Base-by-base conservation (phyloP, 2,113 vertebrate species). In the Agapornis roseicollis region DNA sequence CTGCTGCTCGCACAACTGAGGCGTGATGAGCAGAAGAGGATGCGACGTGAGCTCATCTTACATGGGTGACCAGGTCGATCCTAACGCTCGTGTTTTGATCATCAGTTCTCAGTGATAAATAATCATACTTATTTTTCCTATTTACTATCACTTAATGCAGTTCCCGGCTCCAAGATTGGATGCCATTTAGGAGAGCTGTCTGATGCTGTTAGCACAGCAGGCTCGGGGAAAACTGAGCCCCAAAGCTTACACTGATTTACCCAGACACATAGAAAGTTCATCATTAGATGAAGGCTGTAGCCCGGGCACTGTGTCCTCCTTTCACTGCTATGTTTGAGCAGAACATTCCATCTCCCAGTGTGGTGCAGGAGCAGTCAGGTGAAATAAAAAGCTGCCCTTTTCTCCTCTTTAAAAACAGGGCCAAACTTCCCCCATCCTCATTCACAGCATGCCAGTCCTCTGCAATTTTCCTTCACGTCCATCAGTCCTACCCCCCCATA, bases 261-360 rank as follows among this genome's bases (percentile, higher is more conserved):
- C 29, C 39, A 90, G 95, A 96, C 95, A 91, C 78, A 79, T 55
- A 68, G 88, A 91, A 85, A 96, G 53, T 91, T 95, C 88, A 76
- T 63, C 68, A 25, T 35, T 42, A 85, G 64, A 83, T 2, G 39
- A 80, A 47, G 46, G 60, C 85, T 78, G 58, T 17, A 35, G 77
- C 58, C 50, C 4, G 3, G 65, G 60, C 72, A 42, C 53, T 17
- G 33, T 47, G 85, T 68, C 68, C 71, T 80, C 76, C 78, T 96
- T 96, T 49, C 1, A 2, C 58, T 64, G 56, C n/a, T 81, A 4
- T 16, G 13, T 72, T 71, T 80, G 74, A 94, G 55, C 68, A 68
- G 58, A 91, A 73, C 33, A 80, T 73, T 91, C 68, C 10, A 11
- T 35, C 60, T 73, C 46, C 71, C 33, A 28, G 28, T 4, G 8